Conservation (phyloP, 37 sponge, comb jelly and placozoan species). For the Corticium candelabrum region DNA sequence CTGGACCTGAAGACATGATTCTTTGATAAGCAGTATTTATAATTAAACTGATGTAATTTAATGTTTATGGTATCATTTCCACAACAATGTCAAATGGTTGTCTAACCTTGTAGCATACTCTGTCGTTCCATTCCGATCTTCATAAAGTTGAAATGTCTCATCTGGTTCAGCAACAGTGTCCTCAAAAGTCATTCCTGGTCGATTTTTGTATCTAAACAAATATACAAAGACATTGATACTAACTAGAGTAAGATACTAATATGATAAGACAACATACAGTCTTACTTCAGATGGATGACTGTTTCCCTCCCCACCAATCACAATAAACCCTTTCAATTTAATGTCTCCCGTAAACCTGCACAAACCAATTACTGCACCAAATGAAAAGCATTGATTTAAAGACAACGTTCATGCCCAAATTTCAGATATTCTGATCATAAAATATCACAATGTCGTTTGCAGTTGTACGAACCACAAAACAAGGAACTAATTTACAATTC, state of each 20-base stretch:
- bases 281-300: slow-evolving; percentile 70
- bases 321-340: slow-evolving; percentile 73
- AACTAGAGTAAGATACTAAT: neutral
- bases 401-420: neutral
- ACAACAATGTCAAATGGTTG: too few species aligned
- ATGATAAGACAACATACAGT: slow-evolving; percentile 35
- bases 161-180: slow-evolving; percentile 66
- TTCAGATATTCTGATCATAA: too few species aligned
- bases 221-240: neutral
- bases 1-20: too few species aligned
- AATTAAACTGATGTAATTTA: too few species aligned
- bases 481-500: too few species aligned
- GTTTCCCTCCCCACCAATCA: slow-evolving; percentile 77
- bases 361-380: neutral
- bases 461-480: too few species aligned
- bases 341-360: slow-evolving; percentile 85
- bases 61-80: too few species aligned
- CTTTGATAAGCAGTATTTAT: too few species aligned
- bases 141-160: slow-evolving; percentile 55
- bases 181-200: slow-evolving; percentile 80
- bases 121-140: slow-evolving; percentile 44
- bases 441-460: too few species aligned
- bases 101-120: slow-evolving; percentile 88
- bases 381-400: neutral
- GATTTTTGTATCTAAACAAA: slow-evolving; percentile 68